Evolutionary conservation across 1,140 invertebrate genomes (phyloP), one percentile per base, ranked within the genome.

Genomic region (Sminthurinus signatus): DNA sequence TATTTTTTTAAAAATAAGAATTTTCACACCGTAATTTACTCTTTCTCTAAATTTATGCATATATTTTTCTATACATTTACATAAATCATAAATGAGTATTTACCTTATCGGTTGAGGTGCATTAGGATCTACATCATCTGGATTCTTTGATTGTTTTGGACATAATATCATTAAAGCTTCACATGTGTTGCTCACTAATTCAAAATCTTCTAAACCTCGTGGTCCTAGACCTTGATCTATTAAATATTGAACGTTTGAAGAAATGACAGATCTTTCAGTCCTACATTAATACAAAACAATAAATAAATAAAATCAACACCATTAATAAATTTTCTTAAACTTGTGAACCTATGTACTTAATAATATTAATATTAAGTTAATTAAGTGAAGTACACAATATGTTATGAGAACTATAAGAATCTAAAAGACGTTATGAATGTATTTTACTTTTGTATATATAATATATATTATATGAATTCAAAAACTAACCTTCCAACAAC

Each of bases 141-240:
- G 14, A 46, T 36, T 42, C 4, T 59, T 32, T 23, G 57, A 31
- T 14, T 23, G 44, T 32, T 59, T 58, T 43, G 43, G 58, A 21
- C 51, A 65, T n/a, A 57, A 44, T 36, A 60, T 31, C 46, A 69
- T 21, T 1, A 69, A 43, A 1, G 63, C 56, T 46, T 65, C 60
- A 43, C 54, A 56, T 17, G 64, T 62, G 17, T 50, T 29, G 36
- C 31, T 60, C 4, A 48, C 64, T 19, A 69, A 25, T 8, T 59
- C 27, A 46, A 51, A 62, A 50, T 69, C 63, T 4, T 62, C 42
- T 12, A 69, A 21, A 2, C 52, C 67, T 17, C 60, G 14, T 32
- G 0, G 0, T 19, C 68, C 64, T 2, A 65, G 21, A 2, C 68
- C 68, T 23, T 48, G 31, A 14, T 56, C 51, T 14, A 69, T 59